phyloP scores from a whole-genome alignment of 2,888 invertebrate species.

The Troilus luridus region DNA sequence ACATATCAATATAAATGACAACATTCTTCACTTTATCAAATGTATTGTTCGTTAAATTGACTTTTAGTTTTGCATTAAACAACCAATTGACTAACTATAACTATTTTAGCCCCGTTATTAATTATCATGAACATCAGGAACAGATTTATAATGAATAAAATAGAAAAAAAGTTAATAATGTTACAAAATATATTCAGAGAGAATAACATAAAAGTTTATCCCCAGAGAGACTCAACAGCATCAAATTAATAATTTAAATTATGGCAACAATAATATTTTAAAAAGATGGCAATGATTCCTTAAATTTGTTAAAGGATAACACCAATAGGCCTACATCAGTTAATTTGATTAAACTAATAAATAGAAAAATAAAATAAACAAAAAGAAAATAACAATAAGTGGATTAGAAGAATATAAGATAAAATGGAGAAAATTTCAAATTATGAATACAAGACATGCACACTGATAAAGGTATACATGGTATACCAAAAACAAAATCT shows the following conservation, averaged over 20 bases:
- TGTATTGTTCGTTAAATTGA: slow-evolving; percentile 20
- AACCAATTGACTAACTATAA: neutral
- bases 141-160: neutral
- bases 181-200: neutral
- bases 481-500: neutral
- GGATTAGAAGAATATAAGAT: neutral
- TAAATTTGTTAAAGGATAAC: slow-evolving; percentile 9
- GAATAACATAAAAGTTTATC: neutral
- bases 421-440: neutral
- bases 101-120: neutral
- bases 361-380: neutral
- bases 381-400: neutral
- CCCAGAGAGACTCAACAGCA: neutral
- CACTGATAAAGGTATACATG: neutral
- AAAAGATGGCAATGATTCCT: slow-evolving; percentile 22
- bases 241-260: neutral
- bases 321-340: neutral
- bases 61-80: neutral
- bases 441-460: neutral
- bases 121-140: neutral
- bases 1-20: neutral
- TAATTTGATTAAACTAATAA: neutral
- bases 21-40: neutral
- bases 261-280: slow-evolving; percentile 17
- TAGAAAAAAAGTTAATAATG: neutral